phyloP scores from a whole-genome alignment of 1,140 invertebrate genomes.

The Bombyx mori region DNA sequence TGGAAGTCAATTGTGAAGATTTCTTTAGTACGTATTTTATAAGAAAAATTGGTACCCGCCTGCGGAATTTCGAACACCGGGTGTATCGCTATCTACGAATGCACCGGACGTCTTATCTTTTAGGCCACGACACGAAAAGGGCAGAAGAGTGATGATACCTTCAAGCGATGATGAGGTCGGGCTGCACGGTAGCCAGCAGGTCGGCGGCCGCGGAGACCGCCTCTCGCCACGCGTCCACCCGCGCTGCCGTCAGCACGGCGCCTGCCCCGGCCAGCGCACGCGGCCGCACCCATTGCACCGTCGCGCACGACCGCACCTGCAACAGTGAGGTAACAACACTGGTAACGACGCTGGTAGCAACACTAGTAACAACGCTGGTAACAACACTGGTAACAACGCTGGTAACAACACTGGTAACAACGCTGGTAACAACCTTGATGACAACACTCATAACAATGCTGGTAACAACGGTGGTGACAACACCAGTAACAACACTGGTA shows the following conservation, averaged over 20 bases:
- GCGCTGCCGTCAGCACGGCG: conserved; percentile 38
- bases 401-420: too few species aligned
- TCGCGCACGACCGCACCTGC: conserved; percentile 47
- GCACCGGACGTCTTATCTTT: too few species aligned
- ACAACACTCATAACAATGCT: not conserved
- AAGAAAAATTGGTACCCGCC: too few species aligned
- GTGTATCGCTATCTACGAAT: too few species aligned
- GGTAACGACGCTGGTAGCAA: not conserved
- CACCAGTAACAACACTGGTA: too few species aligned
- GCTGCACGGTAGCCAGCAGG: conserved; percentile 29
- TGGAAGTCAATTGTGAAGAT: too few species aligned
- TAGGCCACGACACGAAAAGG: not conserved
- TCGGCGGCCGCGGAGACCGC: conserved; percentile 37
- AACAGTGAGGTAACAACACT: not conserved
- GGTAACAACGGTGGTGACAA: not conserved
- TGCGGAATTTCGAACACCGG: too few species aligned
- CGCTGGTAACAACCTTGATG: not conserved
- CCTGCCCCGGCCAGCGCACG: conserved; percentile 41
- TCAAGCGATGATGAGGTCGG: conserved; percentile 34
- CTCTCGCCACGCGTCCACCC: conserved; percentile 50
- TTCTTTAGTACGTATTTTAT: too few species aligned
- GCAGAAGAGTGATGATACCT: not conserved
- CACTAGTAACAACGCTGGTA: not conserved
- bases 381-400: not conserved
- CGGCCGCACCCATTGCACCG: conserved; percentile 51